Conservation (phyloP, 2,888 invertebrate genomes). For the Synanthedon vespiformis region DNA sequence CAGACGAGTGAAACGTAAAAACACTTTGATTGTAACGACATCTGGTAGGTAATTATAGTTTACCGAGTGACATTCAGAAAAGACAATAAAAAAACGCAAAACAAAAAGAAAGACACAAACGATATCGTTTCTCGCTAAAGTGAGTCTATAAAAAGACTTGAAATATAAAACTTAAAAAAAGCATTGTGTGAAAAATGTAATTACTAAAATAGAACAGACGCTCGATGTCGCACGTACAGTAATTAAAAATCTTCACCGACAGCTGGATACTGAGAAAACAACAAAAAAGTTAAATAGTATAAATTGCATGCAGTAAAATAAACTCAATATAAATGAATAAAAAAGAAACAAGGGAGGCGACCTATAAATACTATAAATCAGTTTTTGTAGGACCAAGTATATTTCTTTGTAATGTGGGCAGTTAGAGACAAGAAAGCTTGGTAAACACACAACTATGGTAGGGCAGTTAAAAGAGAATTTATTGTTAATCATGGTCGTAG, state of each 20-base stretch:
- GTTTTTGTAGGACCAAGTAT: conserved; percentile 32
- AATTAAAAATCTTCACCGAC: not conserved
- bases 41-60: too few relatives aligned
- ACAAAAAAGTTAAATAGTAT: conserved; percentile 13
- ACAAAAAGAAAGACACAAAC: not conserved
- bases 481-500: conserved; percentile 49
- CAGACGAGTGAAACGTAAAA: too few relatives aligned
- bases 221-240: conserved; percentile 7
- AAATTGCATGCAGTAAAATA: conserved; percentile 20
- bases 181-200: too few relatives aligned
- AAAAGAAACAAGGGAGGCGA: conserved; percentile 34
- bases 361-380: conserved; percentile 39
- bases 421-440: conserved; percentile 16
- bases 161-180: too few relatives aligned
- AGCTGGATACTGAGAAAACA: not conserved
- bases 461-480: conserved; percentile 52
- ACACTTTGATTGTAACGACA: too few relatives aligned
- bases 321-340: conserved; percentile 29
- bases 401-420: conserved; percentile 13
- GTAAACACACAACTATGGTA: conserved; percentile 28
- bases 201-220: not conserved
- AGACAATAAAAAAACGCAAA: too few relatives aligned
- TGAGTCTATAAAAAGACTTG: too few relatives aligned
- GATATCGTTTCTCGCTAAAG: not conserved
- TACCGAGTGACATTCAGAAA: too few relatives aligned